Evolutionary conservation across 2,113 vertebrate species (phyloP), one percentile per base, ranked within the genome.

Genomic region (Lophius piscatorius): DNA sequence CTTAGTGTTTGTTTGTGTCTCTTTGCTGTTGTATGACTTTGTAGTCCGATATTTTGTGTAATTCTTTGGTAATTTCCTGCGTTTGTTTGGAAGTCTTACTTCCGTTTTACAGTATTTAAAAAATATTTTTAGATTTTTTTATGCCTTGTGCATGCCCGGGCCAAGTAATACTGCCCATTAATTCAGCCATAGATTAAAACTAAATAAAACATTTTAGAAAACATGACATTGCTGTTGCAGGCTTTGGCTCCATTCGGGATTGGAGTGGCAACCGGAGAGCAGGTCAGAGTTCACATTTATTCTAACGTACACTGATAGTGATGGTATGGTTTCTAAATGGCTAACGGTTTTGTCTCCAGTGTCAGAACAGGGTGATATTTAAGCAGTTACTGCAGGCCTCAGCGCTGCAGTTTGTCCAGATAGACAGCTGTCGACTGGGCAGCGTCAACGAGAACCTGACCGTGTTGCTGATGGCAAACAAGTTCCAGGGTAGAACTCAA

Each of bases 391-490:
- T 94, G 1, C 92, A 95, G 86, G 91, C 87, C 1, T 89, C 87
- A 0, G 92, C 91, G 5, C 80, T 94, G 63, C 94, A 92, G 85
- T 96, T 91, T 70, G 88, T 96, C 71, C 93, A 94, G 67, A 94
- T 90, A 20, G 93, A 96, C 91, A 94, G 94, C 86, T 95, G 93
- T 78, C 88, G 93, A 45, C 82, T 94, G 76, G 93, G 89, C 59
- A 95, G 94, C 17, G 89, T 96, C 83, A 96, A 94, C 34, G 93
- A 95, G 84, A 95, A 92, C 82, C 88, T 94, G 54, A 90, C 93
- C 23, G 91, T 92, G 55, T 59, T 94, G 56, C 89, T 95, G 60
- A 94, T 94, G 92, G 92, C 93, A 64, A 91, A 91, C 78, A 95
- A 91, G 79, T 94, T 94, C 69, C 75, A 83, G 64, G 91, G 92